Base-by-base conservation (phyloP, 2,888 invertebrate genomes). In the Lumbricus terrestris region DNA sequence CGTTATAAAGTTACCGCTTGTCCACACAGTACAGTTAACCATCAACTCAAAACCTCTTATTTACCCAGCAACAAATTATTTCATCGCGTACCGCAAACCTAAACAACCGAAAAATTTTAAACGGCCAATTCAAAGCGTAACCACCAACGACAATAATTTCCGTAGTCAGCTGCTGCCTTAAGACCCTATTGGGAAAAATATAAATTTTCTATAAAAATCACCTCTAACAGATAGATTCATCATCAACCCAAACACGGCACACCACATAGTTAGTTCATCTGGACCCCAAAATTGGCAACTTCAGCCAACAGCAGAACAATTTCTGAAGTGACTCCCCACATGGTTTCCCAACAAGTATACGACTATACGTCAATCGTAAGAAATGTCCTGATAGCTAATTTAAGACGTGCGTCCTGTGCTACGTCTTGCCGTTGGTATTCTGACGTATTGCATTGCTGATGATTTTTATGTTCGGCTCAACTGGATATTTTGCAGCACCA, bases 401-500 rank as follows among this genome's bases (percentile, higher is more conserved):
- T n/a, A 69, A 69, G 69, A 85, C 23, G 34, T n/a, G n/a, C 35
- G 23, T 37, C 34, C 35, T 23, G 1, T 85, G 37, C 23, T 37
- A 85, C 37, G 85, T 85, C n/a, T 85, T 85, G 29, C 85, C 85
- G 16, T 85, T 16, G 35, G 34, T 20, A 16, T 85, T 85, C 85
- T 34, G 85, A 18, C 85, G 85, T 35, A 35, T 37, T 34, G 85
- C 85, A 37, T 85, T 85, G 85, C 35, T 85, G 85, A 85, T 85
- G 85, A 85, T 85, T 35, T 85, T 85, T 85, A 85, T 16, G 37
- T 85, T 85, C 18, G 85, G 85, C 15, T 85, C 85, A 23, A 15
- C 35, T 18, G 34, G 37, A 85, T n/a, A 85, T 85, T 35, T 85
- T 15, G 85, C 85, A 23, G 35, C 85, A 37, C 85, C 85, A 18